Evolutionary conservation across 2,888 invertebrate genomes (phyloP), one percentile per base, ranked within the genome.

Genomic region (Lasioglossum calceatum): DNA sequence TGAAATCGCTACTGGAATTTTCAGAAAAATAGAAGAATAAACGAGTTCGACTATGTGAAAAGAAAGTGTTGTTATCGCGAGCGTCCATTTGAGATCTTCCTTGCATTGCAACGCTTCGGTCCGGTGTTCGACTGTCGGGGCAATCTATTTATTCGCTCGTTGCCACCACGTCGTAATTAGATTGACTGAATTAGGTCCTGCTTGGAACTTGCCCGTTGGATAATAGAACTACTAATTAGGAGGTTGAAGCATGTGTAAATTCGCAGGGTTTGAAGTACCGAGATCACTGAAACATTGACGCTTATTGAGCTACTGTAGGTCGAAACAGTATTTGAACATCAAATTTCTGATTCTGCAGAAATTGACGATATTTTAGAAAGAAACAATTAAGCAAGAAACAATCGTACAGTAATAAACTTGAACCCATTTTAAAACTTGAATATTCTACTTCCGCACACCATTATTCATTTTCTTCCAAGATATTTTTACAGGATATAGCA

Each of bases 141-240:
- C 85, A 27, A 82, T 82, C 86, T 86, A 84, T 87, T 87, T 83
- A 80, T 87, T 83, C 79, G 75, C 81, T 19, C 73, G 39, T 67
- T 36, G 47, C 58, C 42, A 14, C 77, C 23, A 72, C 54, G 78
- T 85, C 70, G 77, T 76, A 86, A 86, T 86, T 86, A 87, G 79
- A 86, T 75, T 79, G 61, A 61, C 64, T 39, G 64, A 81, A 78
- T 64, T n/a, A 64, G 44, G n/a, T 64, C 47, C 23, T 70, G 10
- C 58, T 77, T 27, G 36, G 23, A 76, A 64, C 76, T 72, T 79
- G 64, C 50, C 67, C 19, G 19, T 27, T 23, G 54, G 39, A 67
- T 39, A 67, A 47, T n/a, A 12, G 61, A 42, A 76, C 74, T 16
- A 44, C 54, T 42, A 47, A 72, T 71, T 72, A 27, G 42, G 32